Percentiles rank a stretch among this genome's conserved stretches.
phyloP scores from a whole-genome alignment of 1,140 invertebrate genomes.

The Ruditapes philippinarum region DNA sequence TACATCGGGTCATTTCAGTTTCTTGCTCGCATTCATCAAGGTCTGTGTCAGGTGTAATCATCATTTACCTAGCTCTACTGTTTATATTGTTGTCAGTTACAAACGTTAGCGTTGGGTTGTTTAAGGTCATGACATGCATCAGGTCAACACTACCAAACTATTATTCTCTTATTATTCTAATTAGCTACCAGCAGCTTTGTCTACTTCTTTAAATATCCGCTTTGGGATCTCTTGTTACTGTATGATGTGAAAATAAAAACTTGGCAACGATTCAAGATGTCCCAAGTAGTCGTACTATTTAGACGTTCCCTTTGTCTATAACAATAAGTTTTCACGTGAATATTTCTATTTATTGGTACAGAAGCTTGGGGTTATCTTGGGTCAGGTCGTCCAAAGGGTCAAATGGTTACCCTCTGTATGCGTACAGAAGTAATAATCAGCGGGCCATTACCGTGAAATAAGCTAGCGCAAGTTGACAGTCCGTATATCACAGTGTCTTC shows the following conservation, averaged over 20 bases:
- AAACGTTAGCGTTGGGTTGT: neutral
- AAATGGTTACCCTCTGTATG: conserved; percentile 45
- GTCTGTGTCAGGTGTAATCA: conserved; percentile 3
- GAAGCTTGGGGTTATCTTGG: conserved; percentile 51
- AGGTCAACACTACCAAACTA: neutral
- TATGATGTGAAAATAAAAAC: neutral
- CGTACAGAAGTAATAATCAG: neutral
- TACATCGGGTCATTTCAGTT: conserved; percentile 1
- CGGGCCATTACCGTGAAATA: conserved; percentile 29
- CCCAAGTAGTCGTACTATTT: neutral
- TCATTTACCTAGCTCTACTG: neutral
- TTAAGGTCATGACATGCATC: conserved; percentile 25
- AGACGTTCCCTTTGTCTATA: neutral
- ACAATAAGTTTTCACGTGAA: conserved; percentile 7
- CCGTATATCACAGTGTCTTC: conserved; percentile 28
- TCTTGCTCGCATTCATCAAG: neutral
- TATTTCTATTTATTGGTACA: conserved; percentile 35
- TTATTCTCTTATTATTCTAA: neutral
- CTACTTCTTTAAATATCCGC: neutral
- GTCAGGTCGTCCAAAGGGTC: conserved; percentile 49
- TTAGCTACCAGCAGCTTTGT: neutral
- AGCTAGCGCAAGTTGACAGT: conserved; percentile 21
- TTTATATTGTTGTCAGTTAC: conserved; percentile 1
- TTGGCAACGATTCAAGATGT: neutral
- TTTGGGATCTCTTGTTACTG: too few relatives aligned